A percentile compares a stretch with the other conserved stretches of the same genome.
phyloP scores from a whole-genome alignment of 2,113 vertebrate genomes.

The Mobula birostris region DNA sequence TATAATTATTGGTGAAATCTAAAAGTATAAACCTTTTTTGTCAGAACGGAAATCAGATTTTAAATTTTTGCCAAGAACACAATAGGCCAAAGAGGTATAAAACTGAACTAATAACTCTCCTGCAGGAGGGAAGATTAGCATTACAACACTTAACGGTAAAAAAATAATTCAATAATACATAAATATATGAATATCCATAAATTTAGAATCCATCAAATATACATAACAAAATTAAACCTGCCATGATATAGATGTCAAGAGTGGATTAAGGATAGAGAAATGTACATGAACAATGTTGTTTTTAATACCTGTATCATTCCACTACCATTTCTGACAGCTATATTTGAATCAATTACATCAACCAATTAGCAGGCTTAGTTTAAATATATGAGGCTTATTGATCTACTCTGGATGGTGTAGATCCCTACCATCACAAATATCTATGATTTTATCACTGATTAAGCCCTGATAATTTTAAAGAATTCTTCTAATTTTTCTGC shows the following conservation, averaged over 20 bases:
- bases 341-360: slow-evolving; percentile 13
- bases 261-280: background rate
- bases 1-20: background rate
- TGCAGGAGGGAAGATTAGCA: background rate
- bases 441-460: background rate
- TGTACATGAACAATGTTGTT: background rate
- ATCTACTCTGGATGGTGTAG: background rate
- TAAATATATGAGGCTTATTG: background rate
- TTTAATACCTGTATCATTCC: background rate
- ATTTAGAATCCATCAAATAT: background rate
- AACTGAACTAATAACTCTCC: background rate
- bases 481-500: background rate
- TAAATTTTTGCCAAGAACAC: background rate
- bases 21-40: background rate
- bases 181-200: background rate
- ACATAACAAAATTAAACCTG: slow-evolving; percentile 11
- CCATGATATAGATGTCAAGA: background rate
- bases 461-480: slow-evolving; percentile 7
- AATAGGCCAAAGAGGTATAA: background rate
- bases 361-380: slow-evolving; percentile 11
- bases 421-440: background rate
- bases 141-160: background rate
- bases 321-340: slow-evolving; percentile 11
- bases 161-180: background rate
- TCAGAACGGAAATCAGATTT: slow-evolving; percentile 8